Evolutionary conservation across 2,113 vertebrate species (phyloP).

Genomic region (Ictidomys tridecemlineatus): DNA sequence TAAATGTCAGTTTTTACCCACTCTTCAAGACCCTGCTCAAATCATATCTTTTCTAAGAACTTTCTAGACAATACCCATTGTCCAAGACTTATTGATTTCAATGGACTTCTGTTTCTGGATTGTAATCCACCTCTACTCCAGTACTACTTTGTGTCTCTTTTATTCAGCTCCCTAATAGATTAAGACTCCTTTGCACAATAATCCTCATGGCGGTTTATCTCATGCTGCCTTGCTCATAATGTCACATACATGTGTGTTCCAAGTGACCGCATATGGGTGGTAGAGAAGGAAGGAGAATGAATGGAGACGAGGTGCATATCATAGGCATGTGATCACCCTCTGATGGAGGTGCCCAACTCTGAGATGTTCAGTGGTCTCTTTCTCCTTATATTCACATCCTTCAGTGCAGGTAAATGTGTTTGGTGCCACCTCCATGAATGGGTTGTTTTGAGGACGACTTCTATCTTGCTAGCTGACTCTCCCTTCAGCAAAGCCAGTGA

Average conservation of each 20-base stretch:
- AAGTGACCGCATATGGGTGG: background rate
- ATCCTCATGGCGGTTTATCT: background rate
- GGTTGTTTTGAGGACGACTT: background rate
- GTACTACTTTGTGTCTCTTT: too few species aligned
- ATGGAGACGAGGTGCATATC: background rate
- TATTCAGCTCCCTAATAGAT: too few species aligned
- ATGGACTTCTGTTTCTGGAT: too few species aligned
- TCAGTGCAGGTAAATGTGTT: background rate
- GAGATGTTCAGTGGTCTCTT: rapidly evolving
- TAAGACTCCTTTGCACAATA: background rate
- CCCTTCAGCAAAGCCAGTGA: background rate
- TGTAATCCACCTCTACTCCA: too few species aligned
- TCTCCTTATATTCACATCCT: background rate
- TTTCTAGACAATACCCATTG: too few species aligned
- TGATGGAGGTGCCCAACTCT: background rate
- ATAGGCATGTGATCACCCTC: background rate
- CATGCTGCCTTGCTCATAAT: background rate
- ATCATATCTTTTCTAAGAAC: too few species aligned
- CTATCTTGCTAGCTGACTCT: background rate
- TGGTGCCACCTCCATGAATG: background rate
- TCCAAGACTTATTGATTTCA: too few species aligned
- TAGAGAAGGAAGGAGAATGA: background rate
- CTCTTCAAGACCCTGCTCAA: too few species aligned
- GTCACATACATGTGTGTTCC: background rate
- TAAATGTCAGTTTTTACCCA: too few species aligned